Evolutionary conservation across 2,113 vertebrate species (phyloP).

Genomic region (Aegotheles bennettii): DNA sequence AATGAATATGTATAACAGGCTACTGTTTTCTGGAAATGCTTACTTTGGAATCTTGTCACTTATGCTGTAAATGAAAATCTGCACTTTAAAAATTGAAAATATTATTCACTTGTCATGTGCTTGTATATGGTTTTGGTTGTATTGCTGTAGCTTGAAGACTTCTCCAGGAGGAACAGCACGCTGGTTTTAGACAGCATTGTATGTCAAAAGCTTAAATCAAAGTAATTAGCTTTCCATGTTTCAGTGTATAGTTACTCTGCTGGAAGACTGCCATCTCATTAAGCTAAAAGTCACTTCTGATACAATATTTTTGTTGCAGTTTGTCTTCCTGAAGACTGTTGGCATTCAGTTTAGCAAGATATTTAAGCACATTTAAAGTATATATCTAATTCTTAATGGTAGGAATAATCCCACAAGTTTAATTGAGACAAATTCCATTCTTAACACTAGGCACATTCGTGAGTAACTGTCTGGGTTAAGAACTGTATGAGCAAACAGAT

Average conservation of each 20-base stretch:
- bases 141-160: not conserved
- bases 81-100: constrained; percentile 15
- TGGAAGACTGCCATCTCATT: not conserved
- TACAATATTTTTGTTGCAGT: not conserved
- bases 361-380: not conserved
- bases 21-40: not conserved
- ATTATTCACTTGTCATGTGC: not conserved
- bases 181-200: not conserved
- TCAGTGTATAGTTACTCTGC: not conserved
- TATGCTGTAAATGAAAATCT: not conserved
- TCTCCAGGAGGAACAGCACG: not conserved
- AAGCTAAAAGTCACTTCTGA: not conserved
- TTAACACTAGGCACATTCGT: not conserved
- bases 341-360: not conserved
- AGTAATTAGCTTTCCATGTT: not conserved
- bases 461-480: not conserved
- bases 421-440: not conserved
- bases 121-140: not conserved
- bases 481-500: not conserved
- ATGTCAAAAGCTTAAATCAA: not conserved
- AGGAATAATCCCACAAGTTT: not conserved
- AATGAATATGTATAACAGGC: not conserved
- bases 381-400: not conserved
- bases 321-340: not conserved
- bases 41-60: not conserved